phyloP scores from a whole-genome alignment of 2,113 vertebrate genomes.

The Amphiprion ocellaris region DNA sequence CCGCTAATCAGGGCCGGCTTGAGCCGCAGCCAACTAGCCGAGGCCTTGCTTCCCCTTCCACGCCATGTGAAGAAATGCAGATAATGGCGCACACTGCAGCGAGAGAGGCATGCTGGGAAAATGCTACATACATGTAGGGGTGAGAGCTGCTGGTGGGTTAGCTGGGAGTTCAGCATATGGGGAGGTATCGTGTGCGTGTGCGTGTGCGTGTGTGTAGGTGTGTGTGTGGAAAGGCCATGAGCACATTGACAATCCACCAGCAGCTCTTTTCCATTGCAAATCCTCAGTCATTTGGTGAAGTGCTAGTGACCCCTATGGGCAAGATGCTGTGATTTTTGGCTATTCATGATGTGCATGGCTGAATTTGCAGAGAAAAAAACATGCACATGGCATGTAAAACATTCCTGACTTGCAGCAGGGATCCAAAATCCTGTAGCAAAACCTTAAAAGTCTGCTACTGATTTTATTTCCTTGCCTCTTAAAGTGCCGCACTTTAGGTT shows the following conservation, averaged over 20 bases:
- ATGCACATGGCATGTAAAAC: conserved; percentile 32
- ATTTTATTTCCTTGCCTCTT: neutral
- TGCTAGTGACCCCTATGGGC: conserved; percentile 99
- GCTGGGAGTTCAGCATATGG: conserved; percentile 60
- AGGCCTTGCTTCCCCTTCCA: conserved; percentile 38
- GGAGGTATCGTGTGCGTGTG: conserved; percentile 27
- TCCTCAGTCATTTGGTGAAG: conserved; percentile 88
- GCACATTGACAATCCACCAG: conserved; percentile 56
- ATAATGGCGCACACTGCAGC: conserved; percentile 79
- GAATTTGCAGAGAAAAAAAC: conserved; percentile 28
- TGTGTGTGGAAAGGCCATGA: conserved; percentile 35
- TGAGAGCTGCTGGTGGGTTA: conserved; percentile 70
- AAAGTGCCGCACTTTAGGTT: neutral
- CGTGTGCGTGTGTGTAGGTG: conserved; percentile 23
- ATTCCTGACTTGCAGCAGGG: neutral
- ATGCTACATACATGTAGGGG: conserved; percentile 63
- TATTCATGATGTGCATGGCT: conserved; percentile 67
- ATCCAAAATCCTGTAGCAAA: neutral
- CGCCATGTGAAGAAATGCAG: conserved; percentile 89
- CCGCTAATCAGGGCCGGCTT: conserved; percentile 86
- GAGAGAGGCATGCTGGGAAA: conserved; percentile 72
- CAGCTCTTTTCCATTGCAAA: conserved; percentile 79
- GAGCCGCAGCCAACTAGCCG: conserved; percentile 78
- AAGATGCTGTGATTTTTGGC: conserved; percentile 74
- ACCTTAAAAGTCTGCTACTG: neutral